Conservation (phyloP, 1,140 invertebrate genomes). For the Ctenoplectra terminalis region DNA sequence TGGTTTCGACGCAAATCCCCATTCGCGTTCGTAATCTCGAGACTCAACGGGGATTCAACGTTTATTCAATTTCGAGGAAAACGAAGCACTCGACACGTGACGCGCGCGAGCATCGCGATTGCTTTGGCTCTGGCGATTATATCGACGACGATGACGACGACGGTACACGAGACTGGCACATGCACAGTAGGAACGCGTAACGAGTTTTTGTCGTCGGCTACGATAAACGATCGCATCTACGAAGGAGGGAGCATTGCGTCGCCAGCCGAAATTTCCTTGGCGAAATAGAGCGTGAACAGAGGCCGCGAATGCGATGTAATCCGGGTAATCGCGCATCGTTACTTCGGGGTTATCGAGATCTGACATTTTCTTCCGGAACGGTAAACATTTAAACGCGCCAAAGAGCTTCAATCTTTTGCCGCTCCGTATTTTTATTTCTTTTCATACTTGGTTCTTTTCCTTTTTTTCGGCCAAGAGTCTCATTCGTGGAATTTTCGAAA, state of each 20-base stretch:
- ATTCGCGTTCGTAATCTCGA: neutral
- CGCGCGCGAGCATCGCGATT: neutral
- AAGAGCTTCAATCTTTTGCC: neutral
- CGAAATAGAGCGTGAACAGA: neutral
- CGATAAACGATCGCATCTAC: neutral
- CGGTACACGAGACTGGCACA: constrained; percentile 2
- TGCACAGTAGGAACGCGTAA: constrained; percentile 1
- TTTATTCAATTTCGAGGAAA: neutral
- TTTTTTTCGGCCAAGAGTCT: too few species aligned
- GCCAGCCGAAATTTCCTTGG: neutral
- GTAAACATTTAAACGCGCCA: neutral
- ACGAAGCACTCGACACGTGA: neutral
- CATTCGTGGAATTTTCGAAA: neutral
- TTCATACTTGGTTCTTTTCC: too few species aligned
- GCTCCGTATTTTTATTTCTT: too few species aligned
- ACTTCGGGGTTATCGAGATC: constrained; percentile 7
- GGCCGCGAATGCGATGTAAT: neutral
- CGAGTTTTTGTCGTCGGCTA: neutral
- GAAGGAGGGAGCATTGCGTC: neutral
- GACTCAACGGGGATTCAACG: neutral
- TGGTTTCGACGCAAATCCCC: neutral
- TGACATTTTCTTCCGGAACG: constrained; percentile 1
- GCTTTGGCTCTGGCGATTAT: neutral
- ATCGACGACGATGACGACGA: too few species aligned
- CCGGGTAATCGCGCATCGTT: neutral